Percentiles rank a stretch among this genome's conserved stretches.
Conservation (phyloP, 2,113 vertebrate genomes). For the Catharus minimus region DNA sequence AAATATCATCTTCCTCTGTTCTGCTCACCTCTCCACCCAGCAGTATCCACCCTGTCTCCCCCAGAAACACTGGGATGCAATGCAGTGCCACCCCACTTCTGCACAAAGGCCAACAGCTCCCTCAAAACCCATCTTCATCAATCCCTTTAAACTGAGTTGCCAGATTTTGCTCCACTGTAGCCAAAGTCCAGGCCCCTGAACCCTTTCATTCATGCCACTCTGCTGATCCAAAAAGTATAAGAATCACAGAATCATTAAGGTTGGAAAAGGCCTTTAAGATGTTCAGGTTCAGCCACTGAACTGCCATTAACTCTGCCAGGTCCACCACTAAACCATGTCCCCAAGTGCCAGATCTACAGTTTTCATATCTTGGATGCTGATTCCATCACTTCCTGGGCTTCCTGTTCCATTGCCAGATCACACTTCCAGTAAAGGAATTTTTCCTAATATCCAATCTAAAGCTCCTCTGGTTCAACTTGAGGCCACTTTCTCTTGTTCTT, state of each 20-base stretch:
- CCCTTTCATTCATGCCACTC: fast-evolving
- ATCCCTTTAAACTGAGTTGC: neutral
- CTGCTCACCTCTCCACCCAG: neutral
- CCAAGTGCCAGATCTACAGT: neutral
- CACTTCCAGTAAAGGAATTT: neutral
- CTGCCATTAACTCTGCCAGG: neutral
- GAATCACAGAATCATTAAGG: neutral
- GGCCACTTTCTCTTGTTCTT: neutral
- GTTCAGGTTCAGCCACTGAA: neutral
- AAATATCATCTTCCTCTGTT: neutral
- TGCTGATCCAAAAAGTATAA: neutral
- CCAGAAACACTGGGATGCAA: neutral
- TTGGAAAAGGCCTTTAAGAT: neutral
- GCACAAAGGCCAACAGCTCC: neutral
- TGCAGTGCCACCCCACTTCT: neutral
- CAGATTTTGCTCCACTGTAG: neutral
- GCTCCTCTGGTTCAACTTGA: neutral
- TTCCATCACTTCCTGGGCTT: neutral
- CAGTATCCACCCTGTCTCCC: neutral
- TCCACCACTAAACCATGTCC: neutral
- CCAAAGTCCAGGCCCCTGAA: fast-evolving
- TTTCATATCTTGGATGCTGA: neutral
- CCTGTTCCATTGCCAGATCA: neutral
- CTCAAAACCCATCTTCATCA: neutral
- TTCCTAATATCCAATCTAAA: neutral